Percentiles rank a stretch among this genome's conserved stretches.
phyloP scores from a whole-genome alignment of 2,888 invertebrate species.

The Priocnemis perturbator region DNA sequence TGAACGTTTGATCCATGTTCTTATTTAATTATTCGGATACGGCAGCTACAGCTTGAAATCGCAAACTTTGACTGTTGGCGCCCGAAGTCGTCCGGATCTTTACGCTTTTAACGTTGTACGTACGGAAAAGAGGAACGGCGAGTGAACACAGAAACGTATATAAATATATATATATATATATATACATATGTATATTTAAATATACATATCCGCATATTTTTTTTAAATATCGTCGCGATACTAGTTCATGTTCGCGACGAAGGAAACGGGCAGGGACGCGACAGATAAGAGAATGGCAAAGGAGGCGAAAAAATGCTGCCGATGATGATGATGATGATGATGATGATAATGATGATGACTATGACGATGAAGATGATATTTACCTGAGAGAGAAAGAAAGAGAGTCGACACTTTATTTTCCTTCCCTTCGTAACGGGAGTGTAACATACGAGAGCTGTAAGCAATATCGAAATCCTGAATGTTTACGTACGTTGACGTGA shows the following conservation, averaged over 20 bases:
- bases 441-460: slow-evolving; percentile 52
- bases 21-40: too few relatives aligned
- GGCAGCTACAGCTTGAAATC: not conserved
- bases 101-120: too few relatives aligned
- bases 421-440: slow-evolving; percentile 8
- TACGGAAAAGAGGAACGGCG: not conserved
- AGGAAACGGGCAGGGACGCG: not conserved
- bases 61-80: too few relatives aligned
- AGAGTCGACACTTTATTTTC: too few relatives aligned
- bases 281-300: not conserved
- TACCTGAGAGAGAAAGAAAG: too few relatives aligned
- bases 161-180: not conserved
- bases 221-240: slow-evolving; percentile 32
- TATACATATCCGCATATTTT: slow-evolving; percentile 51
- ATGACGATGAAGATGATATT: too few relatives aligned
- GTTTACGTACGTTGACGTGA: slow-evolving; percentile 52
- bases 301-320: too few relatives aligned
- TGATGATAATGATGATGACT: too few relatives aligned
- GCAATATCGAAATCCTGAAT: slow-evolving; percentile 60
- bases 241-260: slow-evolving; percentile 6
- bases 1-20: too few relatives aligned
- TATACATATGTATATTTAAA: slow-evolving; percentile 28
- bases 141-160: slow-evolving; percentile 3
- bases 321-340: too few relatives aligned
- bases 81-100: too few relatives aligned